Conservation (phyloP, 2,888 invertebrate genomes). For the Napeogenes sylphis region DNA sequence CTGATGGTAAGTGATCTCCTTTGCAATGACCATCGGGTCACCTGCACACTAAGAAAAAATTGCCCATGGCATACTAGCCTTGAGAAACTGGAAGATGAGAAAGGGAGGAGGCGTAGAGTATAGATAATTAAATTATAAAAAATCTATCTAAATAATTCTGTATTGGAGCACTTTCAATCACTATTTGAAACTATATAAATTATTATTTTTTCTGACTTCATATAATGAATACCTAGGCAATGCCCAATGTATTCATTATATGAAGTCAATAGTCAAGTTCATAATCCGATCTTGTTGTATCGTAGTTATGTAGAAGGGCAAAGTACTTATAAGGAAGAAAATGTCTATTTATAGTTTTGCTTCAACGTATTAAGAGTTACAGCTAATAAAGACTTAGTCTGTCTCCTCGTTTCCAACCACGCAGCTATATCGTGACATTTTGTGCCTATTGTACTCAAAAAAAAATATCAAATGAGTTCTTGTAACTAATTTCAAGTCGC, state of each 20-base stretch:
- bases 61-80: too few relatives aligned
- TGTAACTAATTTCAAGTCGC: neutral
- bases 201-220: too few relatives aligned
- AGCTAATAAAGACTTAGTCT: slow-evolving; percentile 5
- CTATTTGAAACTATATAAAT: too few relatives aligned
- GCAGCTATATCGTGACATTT: neutral
- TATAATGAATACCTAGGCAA: neutral
- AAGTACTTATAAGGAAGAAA: neutral
- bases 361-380: slow-evolving; percentile 7
- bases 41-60: too few relatives aligned
- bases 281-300: neutral
- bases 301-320: slow-evolving; percentile 4
- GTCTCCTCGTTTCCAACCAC: neutral
- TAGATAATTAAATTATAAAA: too few relatives aligned
- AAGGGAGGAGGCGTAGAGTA: too few relatives aligned
- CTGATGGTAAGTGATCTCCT: too few relatives aligned
- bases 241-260: too few relatives aligned
- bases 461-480: neutral
- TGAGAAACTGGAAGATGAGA: too few relatives aligned
- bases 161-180: too few relatives aligned
- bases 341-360: slow-evolving; percentile 2
- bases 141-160: too few relatives aligned
- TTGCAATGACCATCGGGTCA: too few relatives aligned
- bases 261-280: neutral
- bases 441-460: neutral